Percentiles rank a stretch among this genome's conserved stretches.
These are phyloP conservation scores for Lanius collurio DNA, from an alignment of 2,113 vertebrate genomes.

Conservation along the genomic window DNA sequence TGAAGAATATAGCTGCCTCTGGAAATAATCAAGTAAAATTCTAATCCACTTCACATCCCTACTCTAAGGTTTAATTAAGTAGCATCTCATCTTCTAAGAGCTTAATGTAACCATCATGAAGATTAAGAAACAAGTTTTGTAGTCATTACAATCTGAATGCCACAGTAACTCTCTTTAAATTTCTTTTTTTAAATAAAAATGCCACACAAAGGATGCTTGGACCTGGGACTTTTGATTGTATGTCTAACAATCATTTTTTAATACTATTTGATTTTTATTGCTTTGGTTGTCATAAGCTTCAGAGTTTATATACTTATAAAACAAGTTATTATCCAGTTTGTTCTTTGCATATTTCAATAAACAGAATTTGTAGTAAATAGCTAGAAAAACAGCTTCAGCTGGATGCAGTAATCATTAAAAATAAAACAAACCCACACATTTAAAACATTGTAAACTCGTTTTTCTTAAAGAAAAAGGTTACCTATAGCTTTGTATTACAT, in stretches of 20 bases:
- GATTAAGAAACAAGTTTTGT: neutral
- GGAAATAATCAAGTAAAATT: neutral
- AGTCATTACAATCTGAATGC: neutral
- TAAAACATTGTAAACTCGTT: neutral
- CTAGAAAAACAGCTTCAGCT: neutral
- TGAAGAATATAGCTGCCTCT: neutral
- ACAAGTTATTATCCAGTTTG: neutral
- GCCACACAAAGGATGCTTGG: neutral
- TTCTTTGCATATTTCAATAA: neutral
- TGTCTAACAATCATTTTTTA: neutral
- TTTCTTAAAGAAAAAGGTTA: neutral
- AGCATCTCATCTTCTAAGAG: neutral
- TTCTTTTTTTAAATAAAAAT: neutral
- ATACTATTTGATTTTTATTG: neutral
- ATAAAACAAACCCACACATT: neutral
- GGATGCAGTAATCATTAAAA: neutral
- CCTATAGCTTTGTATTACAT: neutral
- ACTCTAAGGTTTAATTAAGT: neutral
- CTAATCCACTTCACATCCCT: neutral
- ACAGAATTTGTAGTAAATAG: neutral
- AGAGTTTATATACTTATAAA: neutral
- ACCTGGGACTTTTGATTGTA: neutral
- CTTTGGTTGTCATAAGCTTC: neutral
- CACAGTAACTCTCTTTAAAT: rapidly evolving
- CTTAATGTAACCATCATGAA: neutral